These are phyloP conservation scores for Athalia cordata DNA, from an alignment of 2,888 invertebrate genomes.

Conservation along the genomic window DNA sequence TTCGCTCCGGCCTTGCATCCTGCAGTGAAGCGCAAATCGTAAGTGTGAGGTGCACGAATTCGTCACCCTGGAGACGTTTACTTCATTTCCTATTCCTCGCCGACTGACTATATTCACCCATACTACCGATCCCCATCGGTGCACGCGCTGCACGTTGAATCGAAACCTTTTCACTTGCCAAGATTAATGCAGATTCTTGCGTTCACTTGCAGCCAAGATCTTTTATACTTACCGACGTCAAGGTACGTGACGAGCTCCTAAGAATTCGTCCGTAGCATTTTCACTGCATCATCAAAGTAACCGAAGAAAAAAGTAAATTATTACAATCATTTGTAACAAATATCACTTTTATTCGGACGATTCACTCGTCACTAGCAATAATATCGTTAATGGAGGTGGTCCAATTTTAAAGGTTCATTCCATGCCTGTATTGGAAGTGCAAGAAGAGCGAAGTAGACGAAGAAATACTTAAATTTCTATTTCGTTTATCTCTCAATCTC, in stretches of 20 bases:
- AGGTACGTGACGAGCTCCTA: neutral
- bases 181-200: constrained; percentile 29
- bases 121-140: neutral
- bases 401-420: constrained; percentile 6
- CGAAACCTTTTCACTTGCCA: constrained; percentile 25
- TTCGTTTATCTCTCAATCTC: constrained; percentile 52
- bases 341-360: neutral
- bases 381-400: constrained; percentile 16
- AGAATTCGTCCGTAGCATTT: neutral
- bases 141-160: constrained; percentile 37
- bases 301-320: neutral
- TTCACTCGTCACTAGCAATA: neutral
- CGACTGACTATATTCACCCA: constrained; percentile 41
- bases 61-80: constrained; percentile 47
- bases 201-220: constrained; percentile 11
- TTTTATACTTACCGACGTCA: constrained; percentile 3
- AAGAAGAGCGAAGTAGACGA: constrained; percentile 1
- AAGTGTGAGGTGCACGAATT: constrained; percentile 40
- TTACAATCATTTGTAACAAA: neutral
- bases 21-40: constrained; percentile 15
- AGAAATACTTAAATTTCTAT: constrained; percentile 49
- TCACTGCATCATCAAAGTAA: neutral
- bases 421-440: constrained; percentile 19
- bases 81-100: constrained; percentile 47
- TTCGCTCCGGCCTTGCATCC: constrained; percentile 21